Percentiles rank a stretch among this genome's conserved stretches.
These are phyloP conservation scores for Phycodurus eques DNA, from an alignment of 2,113 vertebrate species.

Conservation along the genomic window DNA sequence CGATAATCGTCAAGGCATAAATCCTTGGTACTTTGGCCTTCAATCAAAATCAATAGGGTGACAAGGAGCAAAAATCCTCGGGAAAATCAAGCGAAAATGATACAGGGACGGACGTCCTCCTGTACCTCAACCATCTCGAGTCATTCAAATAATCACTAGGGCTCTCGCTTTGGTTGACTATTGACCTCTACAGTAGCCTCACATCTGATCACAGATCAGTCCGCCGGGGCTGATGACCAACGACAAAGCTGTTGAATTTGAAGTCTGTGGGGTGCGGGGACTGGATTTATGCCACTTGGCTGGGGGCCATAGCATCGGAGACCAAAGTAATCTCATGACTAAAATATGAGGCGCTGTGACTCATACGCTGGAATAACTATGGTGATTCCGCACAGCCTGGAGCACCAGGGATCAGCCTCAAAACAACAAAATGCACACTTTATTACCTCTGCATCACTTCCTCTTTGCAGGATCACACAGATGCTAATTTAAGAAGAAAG, in stretches of 20 bases:
- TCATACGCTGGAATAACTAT: conserved; percentile 34
- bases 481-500: neutral
- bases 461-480: too few relatives aligned
- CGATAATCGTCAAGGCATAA: neutral
- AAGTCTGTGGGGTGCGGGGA: neutral
- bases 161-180: neutral
- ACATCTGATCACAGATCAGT: neutral
- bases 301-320: conserved; percentile 13
- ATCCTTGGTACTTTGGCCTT: neutral
- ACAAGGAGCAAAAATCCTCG: neutral
- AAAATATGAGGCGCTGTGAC: conserved; percentile 51
- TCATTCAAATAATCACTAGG: neutral
- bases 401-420: conserved; percentile 22
- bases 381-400: conserved; percentile 24
- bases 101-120: neutral
- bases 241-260: conserved; percentile 1
- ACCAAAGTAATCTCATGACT: conserved; percentile 48
- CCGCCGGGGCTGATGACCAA: neutral
- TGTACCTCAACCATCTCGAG: neutral
- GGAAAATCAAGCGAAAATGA: neutral
- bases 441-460: neutral
- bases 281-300: neutral
- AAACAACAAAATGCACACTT: conserved; percentile 16
- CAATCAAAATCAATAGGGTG: neutral
- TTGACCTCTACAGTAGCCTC: neutral